Evolutionary conservation across 1,140 invertebrate genomes (phyloP).

Genomic region (Papilio machaon): DNA sequence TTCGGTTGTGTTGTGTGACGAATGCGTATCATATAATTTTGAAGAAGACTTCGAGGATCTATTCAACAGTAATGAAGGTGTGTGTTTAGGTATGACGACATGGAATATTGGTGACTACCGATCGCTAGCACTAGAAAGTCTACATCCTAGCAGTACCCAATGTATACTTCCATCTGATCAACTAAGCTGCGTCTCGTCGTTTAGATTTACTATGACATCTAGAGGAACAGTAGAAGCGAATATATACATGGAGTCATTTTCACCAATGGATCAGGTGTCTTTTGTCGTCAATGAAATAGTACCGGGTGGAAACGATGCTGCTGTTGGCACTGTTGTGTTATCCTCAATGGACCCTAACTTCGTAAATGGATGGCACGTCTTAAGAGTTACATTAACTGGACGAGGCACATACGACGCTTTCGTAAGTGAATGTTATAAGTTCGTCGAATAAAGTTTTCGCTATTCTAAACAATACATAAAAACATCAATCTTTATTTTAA

Average conservation of each 20-base stretch:
- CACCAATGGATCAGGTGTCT: slow-evolving; percentile 48
- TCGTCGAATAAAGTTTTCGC: background rate
- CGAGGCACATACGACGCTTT: slow-evolving; percentile 38
- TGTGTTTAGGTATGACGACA: slow-evolving; percentile 45
- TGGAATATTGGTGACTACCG: slow-evolving; percentile 50
- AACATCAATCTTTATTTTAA: too few species aligned
- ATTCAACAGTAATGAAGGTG: slow-evolving; percentile 45
- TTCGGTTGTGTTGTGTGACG: slow-evolving; percentile 48
- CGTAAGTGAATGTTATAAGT: slow-evolving; percentile 34
- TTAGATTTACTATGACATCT: slow-evolving; percentile 46
- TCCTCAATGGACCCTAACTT: slow-evolving; percentile 38
- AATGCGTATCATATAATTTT: slow-evolving; percentile 57
- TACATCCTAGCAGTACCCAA: slow-evolving; percentile 42
- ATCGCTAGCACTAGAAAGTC: slow-evolving; percentile 44
- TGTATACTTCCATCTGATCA: slow-evolving; percentile 48
- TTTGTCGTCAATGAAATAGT: slow-evolving; percentile 50
- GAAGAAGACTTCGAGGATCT: slow-evolving; percentile 48
- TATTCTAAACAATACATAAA: background rate
- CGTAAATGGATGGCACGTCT: slow-evolving; percentile 41
- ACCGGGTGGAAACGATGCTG: slow-evolving; percentile 43
- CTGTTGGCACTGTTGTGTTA: slow-evolving; percentile 42
- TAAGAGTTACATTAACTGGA: slow-evolving; percentile 37
- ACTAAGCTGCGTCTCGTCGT: slow-evolving; percentile 52
- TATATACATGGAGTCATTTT: slow-evolving; percentile 49
- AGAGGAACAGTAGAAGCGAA: slow-evolving; percentile 53